Base-by-base conservation (phyloP, 2,113 vertebrate species). In the Nycticebus coucang region DNA sequence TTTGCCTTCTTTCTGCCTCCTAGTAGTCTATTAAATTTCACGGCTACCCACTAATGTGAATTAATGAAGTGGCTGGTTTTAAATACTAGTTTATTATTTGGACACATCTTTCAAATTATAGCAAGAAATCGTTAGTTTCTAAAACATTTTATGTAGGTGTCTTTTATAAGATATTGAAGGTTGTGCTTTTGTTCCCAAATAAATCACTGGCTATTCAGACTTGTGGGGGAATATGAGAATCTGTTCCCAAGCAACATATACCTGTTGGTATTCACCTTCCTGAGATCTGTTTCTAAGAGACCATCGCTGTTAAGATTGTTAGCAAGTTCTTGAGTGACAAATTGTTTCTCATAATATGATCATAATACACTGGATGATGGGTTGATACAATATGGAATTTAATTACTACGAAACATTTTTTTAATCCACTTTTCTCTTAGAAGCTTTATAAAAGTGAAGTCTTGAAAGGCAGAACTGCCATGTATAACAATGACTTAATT, bases 181-280 rank as follows among this genome's bases (percentile, higher is more conserved):
- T 93, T 94, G 35, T 93, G 82, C 59, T 45, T 78, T 97, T 96
- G 84, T 97, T 95, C 37, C n/a, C 21, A 96, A 95, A 96, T 95
- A 96, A n/a, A 93, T 85, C 81, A 77, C 37, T 95, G 95, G 87
- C 90, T 97, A 92, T 97, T 97, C 97, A 98, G 95, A 96, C 92
- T 87, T 72, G 97, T 93, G 85, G 96, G 96, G 93, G 53, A 68
- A 94, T 94, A 89, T 92, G 93, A 91, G 85, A 97, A 45, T 96
- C 91, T 95, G 97, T 98, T 98, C 96, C 97, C 98, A 98, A 97
- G 97, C 97, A 98, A 98, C 96, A 8, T 95, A 81, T 87, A 96
- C 96, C 18, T 30, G 95, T 97, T 96, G 90, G 68, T 96, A 94
- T 97, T 97, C 97, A 96, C 86, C 93, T 97, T 96, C 82, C 66